A percentile compares a stretch with the other conserved stretches of the same genome.
Conservation (phyloP, 2,888 invertebrate species). For the Lottia gigantea region DNA sequence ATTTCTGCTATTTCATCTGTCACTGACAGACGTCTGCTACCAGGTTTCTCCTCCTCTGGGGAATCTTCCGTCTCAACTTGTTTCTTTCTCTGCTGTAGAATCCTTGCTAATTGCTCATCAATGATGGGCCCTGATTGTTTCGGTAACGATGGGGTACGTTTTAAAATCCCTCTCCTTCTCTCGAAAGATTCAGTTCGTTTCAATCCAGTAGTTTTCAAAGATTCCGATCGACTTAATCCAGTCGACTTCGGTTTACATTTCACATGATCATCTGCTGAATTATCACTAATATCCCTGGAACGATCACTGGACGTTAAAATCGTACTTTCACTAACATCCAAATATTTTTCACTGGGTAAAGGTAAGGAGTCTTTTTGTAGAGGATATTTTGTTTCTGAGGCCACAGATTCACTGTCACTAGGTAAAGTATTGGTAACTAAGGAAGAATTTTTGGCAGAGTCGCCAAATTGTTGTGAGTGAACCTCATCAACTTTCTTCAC, state of each 20-base stretch:
- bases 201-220: constrained; percentile 8
- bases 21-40: constrained; percentile 33
- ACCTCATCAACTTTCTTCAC: not conserved
- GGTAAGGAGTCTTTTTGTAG: not conserved
- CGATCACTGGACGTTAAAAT: not conserved
- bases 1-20: constrained; percentile 46
- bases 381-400: constrained; percentile 11
- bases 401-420: constrained; percentile 10
- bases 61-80: constrained; percentile 31
- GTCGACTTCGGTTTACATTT: not conserved
- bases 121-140: constrained; percentile 44
- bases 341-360: not conserved
- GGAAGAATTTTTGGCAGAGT: constrained; percentile 10
- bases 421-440: constrained; percentile 5
- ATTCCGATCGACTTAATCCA: constrained; percentile 16
- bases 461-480: constrained; percentile 6
- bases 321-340: constrained; percentile 7
- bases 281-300: not conserved
- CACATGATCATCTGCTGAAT: not conserved
- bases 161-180: constrained; percentile 52
- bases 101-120: constrained; percentile 52
- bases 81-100: constrained; percentile 43
- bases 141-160: constrained; percentile 49
- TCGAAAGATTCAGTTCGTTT: constrained; percentile 44
- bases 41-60: constrained; percentile 25